A percentile compares a stretch with the other conserved stretches of the same genome.
Evolutionary conservation across 1,140 invertebrate species (phyloP).

Genomic region (Drosophila auraria): DNA sequence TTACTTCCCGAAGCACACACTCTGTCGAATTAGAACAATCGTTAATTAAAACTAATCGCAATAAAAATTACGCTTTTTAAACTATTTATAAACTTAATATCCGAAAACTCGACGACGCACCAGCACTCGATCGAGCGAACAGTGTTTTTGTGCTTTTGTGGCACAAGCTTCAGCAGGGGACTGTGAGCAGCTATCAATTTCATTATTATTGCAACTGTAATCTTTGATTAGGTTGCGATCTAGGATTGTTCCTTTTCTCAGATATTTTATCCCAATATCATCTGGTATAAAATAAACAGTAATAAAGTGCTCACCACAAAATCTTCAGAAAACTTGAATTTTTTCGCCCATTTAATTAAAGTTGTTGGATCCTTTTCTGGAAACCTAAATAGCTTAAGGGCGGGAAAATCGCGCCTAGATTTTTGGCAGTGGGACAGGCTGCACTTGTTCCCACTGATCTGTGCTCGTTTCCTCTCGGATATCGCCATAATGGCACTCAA

Average conservation of each 20-base stretch:
- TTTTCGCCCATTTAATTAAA: background rate
- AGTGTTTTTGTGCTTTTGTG: no score
- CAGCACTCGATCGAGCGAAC: no score
- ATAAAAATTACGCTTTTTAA: no score
- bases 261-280: background rate
- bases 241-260: background rate
- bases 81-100: no score
- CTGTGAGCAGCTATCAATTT: background rate
- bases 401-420: background rate
- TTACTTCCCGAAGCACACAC: no score
- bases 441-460: background rate
- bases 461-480: background rate
- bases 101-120: no score
- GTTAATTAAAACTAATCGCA: no score
- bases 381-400: background rate
- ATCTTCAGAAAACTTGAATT: background rate
- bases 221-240: constrained; percentile 1
- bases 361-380: background rate
- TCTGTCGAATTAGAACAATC: no score
- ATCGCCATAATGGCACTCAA: no score
- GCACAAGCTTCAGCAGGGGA: no score
- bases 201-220: background rate
- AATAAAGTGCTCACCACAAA: background rate
- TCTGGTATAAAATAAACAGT: no score
- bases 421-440: background rate